Conservation (phyloP, 2,113 vertebrate species). For the Bombycilla garrulus region DNA sequence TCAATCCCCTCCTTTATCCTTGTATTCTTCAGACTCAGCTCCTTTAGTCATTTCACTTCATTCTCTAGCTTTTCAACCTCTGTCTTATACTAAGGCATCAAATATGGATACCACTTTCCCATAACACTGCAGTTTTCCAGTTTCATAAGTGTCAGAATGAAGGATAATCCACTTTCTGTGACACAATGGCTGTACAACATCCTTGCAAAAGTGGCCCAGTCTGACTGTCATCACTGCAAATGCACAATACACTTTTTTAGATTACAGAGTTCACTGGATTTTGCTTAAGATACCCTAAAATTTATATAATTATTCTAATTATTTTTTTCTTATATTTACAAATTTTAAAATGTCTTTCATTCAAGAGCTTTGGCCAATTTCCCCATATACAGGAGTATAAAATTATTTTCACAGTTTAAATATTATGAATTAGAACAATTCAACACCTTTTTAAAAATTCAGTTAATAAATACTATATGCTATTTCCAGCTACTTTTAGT, state of each 20-base stretch:
- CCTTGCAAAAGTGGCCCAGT: not conserved
- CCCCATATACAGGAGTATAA: not conserved
- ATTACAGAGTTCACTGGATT: not conserved
- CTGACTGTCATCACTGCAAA: not conserved
- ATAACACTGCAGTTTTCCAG: not conserved
- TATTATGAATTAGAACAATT: not conserved
- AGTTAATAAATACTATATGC: not conserved
- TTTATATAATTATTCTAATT: not conserved
- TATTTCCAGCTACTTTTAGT: not conserved
- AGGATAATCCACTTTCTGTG: not conserved
- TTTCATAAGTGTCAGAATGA: not conserved
- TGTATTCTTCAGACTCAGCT: not conserved
- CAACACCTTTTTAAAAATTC: rapidly evolving
- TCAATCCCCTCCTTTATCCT: not conserved
- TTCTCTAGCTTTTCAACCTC: not conserved
- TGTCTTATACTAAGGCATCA: not conserved
- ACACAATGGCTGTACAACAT: not conserved
- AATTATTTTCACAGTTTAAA: not conserved
- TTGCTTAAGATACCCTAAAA: not conserved
- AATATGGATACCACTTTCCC: not conserved
- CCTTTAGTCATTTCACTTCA: not conserved
- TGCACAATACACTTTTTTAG: not conserved
- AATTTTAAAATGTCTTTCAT: not conserved
- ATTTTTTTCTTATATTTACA: not conserved
- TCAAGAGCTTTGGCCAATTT: not conserved